Evolutionary conservation across 2,113 vertebrate genomes (phyloP).

Genomic region (Telmatochromis bifrenatus): DNA sequence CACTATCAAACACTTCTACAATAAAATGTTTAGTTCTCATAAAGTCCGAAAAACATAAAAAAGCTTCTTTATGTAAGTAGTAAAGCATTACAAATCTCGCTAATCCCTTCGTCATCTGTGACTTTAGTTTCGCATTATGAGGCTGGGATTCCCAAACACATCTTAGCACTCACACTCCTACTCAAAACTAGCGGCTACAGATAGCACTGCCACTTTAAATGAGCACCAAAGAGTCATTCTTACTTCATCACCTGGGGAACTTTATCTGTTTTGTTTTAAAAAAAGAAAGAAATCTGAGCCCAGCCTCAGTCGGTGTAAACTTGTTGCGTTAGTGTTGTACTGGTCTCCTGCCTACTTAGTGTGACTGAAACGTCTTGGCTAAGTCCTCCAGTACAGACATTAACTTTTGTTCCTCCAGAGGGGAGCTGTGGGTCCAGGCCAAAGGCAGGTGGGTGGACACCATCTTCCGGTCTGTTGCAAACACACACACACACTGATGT

Average conservation of each 20-base stretch:
- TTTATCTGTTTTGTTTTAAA: not conserved
- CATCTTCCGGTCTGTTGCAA: slow-evolving; percentile 63
- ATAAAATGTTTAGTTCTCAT: not conserved
- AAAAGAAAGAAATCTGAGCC: not conserved
- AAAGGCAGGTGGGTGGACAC: slow-evolving; percentile 71
- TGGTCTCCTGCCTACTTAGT: slow-evolving; percentile 39
- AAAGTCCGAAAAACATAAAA: not conserved
- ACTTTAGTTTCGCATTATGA: not conserved
- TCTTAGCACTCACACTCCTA: not conserved
- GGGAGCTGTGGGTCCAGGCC: slow-evolving; percentile 74
- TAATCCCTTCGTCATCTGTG: not conserved
- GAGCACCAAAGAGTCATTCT: not conserved
- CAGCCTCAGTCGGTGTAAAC: not conserved
- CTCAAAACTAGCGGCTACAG: not conserved
- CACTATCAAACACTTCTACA: not conserved
- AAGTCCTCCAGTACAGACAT: slow-evolving; percentile 72
- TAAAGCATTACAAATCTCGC: not conserved
- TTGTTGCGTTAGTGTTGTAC: not conserved
- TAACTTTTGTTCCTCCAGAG: slow-evolving; percentile 74
- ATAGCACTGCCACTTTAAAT: not conserved
- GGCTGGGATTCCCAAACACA: not conserved
- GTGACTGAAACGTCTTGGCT: slow-evolving; percentile 70
- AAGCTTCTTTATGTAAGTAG: not conserved
- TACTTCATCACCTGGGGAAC: not conserved
- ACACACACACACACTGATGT: not conserved